Base-by-base conservation (phyloP, 2,113 vertebrate species). In the Pangasianodon gigas region DNA sequence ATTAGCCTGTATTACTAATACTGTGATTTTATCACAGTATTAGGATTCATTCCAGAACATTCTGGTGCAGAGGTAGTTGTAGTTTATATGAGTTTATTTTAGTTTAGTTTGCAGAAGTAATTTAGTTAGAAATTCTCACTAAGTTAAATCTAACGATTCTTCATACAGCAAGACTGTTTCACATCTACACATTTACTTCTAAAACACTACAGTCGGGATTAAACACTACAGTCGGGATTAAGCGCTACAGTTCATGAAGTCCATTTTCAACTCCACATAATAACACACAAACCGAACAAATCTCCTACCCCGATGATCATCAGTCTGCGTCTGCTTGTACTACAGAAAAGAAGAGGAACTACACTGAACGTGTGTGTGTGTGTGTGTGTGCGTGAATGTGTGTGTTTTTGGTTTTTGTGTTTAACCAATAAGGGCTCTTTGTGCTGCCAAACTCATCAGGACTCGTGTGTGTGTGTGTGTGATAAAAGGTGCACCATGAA, bases 321-420 rank as follows among this genome's bases (percentile, higher is more conserved):
- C 10, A 67, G 65, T 14, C 6, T 41, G 32, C 37, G 2, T 37
- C n/a, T 71, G 67, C 67, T 37, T 0, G 14, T 32, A 37, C 14
- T 71, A 37, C 14, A 71, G 67, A 6, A 71, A 69, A 32, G n/a
- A 32, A 71, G 5, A 41, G 16, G 2, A 74, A 74, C 77, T 29
- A 29, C 75, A 79, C 75, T 69, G 29, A 32, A 13, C 29, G 29
- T 58, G 52, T 85, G 89, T 71, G 54, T 85, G 85, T 21, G 48
- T 92, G 88, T 90, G 81, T 89, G 89, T 82, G 88, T 62, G 67
- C 74, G 69, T 84, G 85, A 67, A 77, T 87, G 87, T 90, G 86
- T 62, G 5, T 85, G 32, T 58, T n/a, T 92, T 1, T 11, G 29
- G 51, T 87, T 83, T 91, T 32, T 85, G 46, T 16, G 51, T 77